Evolutionary conservation across 2,113 vertebrate species (phyloP).

Genomic region (Athene noctua): DNA sequence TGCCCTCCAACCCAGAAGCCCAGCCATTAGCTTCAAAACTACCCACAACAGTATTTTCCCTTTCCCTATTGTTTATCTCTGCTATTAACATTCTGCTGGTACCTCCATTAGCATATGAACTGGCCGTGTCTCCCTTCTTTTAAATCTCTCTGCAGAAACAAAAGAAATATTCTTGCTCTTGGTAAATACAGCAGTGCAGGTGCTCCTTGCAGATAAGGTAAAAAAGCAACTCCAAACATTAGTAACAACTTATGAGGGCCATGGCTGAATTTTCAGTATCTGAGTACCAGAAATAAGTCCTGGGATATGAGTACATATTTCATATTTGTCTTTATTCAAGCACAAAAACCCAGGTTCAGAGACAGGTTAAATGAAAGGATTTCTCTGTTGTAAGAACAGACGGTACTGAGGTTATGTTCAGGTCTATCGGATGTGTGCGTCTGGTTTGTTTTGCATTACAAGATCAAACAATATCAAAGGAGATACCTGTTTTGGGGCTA

Average conservation of each 20-base stretch:
- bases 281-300: not conserved
- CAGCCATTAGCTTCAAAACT: not conserved
- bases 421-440: accelerated
- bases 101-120: not conserved
- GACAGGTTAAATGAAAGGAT: not conserved
- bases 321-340: not conserved
- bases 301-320: not conserved
- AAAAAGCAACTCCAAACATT: slow-evolving; percentile 25
- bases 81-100: slow-evolving; percentile 26
- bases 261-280: slow-evolving; percentile 3
- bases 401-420: not conserved
- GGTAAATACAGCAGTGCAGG: slow-evolving; percentile 5
- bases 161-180: not conserved
- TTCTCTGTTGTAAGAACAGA: not conserved
- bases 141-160: slow-evolving; percentile 26
- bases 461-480: not conserved
- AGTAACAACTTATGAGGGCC: not conserved
- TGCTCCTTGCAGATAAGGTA: slow-evolving; percentile 41
- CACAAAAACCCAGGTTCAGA: not conserved
- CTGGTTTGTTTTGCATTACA: not conserved
- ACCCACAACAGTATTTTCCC: not conserved
- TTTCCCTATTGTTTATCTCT: not conserved
- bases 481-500: not conserved
- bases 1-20: not conserved
- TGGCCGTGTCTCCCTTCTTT: not conserved